Percentiles rank a stretch among this genome's conserved stretches.
These are phyloP conservation scores for Pipra filicauda DNA, from an alignment of 2,113 vertebrate species.

Conservation along the genomic window DNA sequence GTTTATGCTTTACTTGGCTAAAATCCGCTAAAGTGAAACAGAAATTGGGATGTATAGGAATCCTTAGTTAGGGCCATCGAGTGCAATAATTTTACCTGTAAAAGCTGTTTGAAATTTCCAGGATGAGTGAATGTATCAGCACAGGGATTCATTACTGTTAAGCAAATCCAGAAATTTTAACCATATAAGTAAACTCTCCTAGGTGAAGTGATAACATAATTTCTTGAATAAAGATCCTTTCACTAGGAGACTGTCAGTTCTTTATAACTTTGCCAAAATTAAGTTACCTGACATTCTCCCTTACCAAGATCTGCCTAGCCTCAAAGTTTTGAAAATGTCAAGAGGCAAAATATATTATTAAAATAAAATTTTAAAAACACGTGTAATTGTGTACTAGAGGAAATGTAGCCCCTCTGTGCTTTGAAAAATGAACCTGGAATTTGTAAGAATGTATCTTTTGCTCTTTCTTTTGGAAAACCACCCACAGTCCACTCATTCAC, in stretches of 20 bases:
- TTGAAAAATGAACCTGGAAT: not conserved
- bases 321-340: not conserved
- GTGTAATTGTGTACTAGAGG: not conserved
- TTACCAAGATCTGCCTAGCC: not conserved
- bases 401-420: not conserved
- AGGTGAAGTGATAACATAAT: not conserved
- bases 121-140: not conserved
- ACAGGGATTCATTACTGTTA: not conserved
- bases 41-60: not conserved
- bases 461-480: not conserved
- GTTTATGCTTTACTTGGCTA: conserved; percentile 11
- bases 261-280: not conserved
- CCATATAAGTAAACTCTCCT: not conserved
- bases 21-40: not conserved
- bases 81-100: not conserved
- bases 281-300: conserved; percentile 1
- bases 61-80: not conserved
- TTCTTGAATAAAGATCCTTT: not conserved
- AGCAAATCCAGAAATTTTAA: not conserved
- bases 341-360: not conserved
- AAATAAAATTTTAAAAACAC: not conserved
- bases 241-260: not conserved
- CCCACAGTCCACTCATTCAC: not conserved
- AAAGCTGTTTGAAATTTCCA: not conserved
- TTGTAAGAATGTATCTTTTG: not conserved